Percentiles rank a stretch among this genome's conserved stretches.
Conservation (phyloP, 2,797 vertebrate genomes). For the Myotis myotis region DNA sequence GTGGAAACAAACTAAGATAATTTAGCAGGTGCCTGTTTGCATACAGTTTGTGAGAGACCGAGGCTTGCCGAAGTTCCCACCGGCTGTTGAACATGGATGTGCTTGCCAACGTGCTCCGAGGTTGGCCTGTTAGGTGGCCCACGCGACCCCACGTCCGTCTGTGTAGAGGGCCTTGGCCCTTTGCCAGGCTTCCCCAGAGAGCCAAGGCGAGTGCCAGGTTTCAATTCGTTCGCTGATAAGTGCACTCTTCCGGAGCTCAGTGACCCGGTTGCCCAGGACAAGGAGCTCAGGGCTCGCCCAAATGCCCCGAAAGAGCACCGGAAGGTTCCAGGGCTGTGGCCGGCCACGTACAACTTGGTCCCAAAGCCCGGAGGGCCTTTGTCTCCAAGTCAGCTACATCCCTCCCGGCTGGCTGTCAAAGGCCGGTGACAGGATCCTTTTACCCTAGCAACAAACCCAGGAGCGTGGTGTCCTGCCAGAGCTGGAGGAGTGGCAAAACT, state of each 20-base stretch:
- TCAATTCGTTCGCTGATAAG: not conserved
- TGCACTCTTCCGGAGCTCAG: not conserved
- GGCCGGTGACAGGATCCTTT: not conserved
- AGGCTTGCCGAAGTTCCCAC: not conserved
- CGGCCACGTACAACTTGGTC: not conserved
- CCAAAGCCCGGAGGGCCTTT: not conserved
- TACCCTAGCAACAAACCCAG: not conserved
- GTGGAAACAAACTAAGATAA: not conserved
- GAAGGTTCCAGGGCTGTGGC: not conserved
- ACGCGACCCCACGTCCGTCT: not conserved
- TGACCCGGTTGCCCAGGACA: not conserved
- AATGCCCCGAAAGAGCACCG: not conserved
- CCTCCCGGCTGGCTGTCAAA: not conserved
- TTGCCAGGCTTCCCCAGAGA: not conserved
- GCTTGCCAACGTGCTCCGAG: not conserved
- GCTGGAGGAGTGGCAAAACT: not conserved
- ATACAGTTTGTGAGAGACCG: not conserved
- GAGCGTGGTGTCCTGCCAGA: not conserved
- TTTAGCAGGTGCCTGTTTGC: not conserved
- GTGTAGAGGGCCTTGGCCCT: not conserved
- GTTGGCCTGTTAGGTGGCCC: not conserved
- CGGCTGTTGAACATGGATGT: not conserved
- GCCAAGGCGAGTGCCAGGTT: not conserved
- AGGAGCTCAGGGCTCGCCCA: not conserved
- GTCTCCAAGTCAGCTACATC: not conserved